Evolutionary conservation across 2,797 vertebrate species (phyloP).

Genomic region (Taeniopygia guttata): DNA sequence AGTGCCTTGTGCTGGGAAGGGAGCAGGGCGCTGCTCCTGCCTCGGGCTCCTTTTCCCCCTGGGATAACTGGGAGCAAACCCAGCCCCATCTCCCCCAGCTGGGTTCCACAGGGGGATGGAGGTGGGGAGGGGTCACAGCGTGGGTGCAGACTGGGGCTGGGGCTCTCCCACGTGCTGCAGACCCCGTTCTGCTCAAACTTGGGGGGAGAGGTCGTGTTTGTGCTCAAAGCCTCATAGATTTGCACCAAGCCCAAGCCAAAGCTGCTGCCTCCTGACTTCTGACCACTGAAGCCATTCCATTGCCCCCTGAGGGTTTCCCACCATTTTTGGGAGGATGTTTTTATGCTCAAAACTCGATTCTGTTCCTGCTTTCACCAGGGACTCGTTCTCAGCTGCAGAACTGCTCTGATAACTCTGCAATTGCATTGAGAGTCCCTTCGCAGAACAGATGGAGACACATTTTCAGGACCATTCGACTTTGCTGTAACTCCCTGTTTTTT

Average conservation of each 20-base stretch:
- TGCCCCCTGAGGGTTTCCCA: background rate
- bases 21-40: background rate
- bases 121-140: fast-evolving
- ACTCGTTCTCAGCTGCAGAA: background rate
- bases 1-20: conserved; percentile 8
- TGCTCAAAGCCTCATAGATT: background rate
- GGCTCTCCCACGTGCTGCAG: fast-evolving
- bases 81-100: fast-evolving
- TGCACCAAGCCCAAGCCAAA: background rate
- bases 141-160: background rate
- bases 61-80: background rate
- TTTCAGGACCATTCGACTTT: background rate
- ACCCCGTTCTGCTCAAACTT: fast-evolving
- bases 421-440: background rate
- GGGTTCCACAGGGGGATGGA: background rate
- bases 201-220: fast-evolving
- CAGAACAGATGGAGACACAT: conserved; percentile 41
- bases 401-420: conserved; percentile 21
- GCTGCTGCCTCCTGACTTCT: background rate
- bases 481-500: background rate
- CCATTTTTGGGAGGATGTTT: background rate
- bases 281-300: background rate
- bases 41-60: background rate
- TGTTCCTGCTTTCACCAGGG: background rate
- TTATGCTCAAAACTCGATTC: background rate